Evolutionary conservation across 30 jellyfish, hydroid and myxozoan species (phyloP).

Genomic region (Aurelia aurita): DNA sequence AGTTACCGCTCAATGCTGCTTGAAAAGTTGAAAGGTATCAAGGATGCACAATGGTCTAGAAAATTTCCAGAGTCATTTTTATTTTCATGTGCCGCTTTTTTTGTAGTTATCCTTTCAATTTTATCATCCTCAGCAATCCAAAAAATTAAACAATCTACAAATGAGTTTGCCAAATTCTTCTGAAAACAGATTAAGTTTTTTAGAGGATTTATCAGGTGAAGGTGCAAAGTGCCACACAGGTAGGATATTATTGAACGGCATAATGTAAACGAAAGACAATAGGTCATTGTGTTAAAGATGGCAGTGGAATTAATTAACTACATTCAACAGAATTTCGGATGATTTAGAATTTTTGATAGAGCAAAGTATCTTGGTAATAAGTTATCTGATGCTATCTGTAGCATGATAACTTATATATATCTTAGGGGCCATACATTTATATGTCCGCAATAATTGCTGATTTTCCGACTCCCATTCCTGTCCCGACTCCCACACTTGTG

Average conservation of each 20-base stretch:
- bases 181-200: slow-evolving; percentile 17
- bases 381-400: no score
- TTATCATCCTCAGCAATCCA: slow-evolving; percentile 2
- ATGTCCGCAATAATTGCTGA: no score
- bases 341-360: no score
- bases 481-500: no score
- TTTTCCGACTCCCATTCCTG: no score
- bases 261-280: slow-evolving; percentile 4
- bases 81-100: neutral
- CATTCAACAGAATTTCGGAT: no score
- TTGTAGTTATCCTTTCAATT: neutral
- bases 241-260: neutral
- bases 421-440: no score
- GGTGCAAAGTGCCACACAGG: slow-evolving; percentile 8
- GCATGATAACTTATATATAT: no score
- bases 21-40: slow-evolving; percentile 10
- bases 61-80: neutral
- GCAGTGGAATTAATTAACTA: slow-evolving; percentile 1
- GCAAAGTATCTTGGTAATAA: no score
- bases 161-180: neutral
- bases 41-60: slow-evolving; percentile 34
- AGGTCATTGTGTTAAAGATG: slow-evolving; percentile 1
- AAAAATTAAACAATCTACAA: neutral
- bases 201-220: slow-evolving; percentile 9
- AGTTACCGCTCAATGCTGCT: slow-evolving; percentile 14